Percentiles rank a stretch among this genome's conserved stretches.
These are phyloP conservation scores for Diaperis boleti DNA, from an alignment of 2,888 invertebrate genomes.

Conservation along the genomic window DNA sequence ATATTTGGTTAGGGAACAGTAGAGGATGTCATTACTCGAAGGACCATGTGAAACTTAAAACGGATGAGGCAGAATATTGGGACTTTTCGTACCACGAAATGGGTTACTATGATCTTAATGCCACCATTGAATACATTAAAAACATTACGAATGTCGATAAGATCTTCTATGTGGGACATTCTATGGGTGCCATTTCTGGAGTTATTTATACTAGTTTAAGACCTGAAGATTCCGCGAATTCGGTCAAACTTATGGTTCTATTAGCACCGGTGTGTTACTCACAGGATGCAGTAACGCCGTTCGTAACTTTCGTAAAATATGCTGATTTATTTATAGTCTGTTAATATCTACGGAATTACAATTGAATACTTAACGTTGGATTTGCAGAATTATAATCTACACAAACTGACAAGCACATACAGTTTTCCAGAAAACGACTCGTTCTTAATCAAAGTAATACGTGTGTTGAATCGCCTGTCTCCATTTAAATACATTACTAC, in stretches of 20 bases:
- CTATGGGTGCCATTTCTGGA: not conserved
- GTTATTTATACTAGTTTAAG: not conserved
- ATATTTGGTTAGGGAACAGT: constrained; percentile 1
- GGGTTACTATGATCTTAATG: not conserved
- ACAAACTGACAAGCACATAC: no score
- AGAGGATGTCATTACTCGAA: not conserved
- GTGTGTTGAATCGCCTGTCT: no score
- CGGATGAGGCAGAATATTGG: not conserved
- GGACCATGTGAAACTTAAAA: not conserved
- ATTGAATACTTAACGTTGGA: no score
- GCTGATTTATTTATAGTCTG: no score
- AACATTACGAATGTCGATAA: not conserved
- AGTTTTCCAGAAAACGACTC: no score
- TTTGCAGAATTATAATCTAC: no score
- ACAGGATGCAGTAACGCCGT: no score
- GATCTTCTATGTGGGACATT: not conserved
- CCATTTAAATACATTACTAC: no score
- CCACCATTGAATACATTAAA: not conserved
- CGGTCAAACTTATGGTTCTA: not conserved
- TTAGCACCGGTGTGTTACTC: not conserved
- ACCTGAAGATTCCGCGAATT: not conserved
- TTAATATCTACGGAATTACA: no score
- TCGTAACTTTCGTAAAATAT: no score
- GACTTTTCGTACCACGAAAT: constrained; percentile 8
- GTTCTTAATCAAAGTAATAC: no score